Evolutionary conservation across 2,888 invertebrate species (phyloP), one percentile per base, ranked within the genome.

Genomic region (Pristionchus arcanus): DNA sequence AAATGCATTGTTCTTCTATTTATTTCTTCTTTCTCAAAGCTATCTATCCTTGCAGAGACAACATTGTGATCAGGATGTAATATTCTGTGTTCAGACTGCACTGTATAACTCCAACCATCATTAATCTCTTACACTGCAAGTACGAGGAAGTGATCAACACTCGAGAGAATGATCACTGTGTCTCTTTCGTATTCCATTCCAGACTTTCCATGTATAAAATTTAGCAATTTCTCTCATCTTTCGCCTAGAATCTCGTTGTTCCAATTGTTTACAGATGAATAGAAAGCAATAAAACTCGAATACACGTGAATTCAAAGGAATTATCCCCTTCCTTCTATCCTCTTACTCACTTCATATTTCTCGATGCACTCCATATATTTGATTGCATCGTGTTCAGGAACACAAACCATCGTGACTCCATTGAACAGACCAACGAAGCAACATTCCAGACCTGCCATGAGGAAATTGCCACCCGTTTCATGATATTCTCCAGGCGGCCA

Each of bases 311-410:
- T n/a, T 4, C 66, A 25, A 7, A 13, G 5, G 25, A 7, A 28
- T n/a, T 11, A 66, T 28, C 66, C 66, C 28, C 66, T 66, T 2
- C 25, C 19, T 7, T n/a, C 66, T 28, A 25, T n/a, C 66, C 66
- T 28, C 28, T 34, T 15, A 68, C 86, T 66, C 86, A 86, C 86
- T 28, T 86, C 86, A 19, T 86, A 86, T 42, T 19, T 86, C 42
- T 86, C 66, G 25, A 86, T 86, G 63, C 34, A 34, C 2, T 86
- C 86, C 86, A 86, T 86, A 66, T 49, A 86, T 42, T 49, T 42
- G 37, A 31, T 34, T 16, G 34, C 66, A n/a, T 86, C 66, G 28
- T 37, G 53, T 21, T 86, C 86, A 28, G 66, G 42, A 4, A 66
- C 66, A n/a, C 42, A 66, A 21, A 86, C 86, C 37, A 86, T 53